phyloP scores from a whole-genome alignment of 2,113 vertebrate species.

The Neoarius graeffei region DNA sequence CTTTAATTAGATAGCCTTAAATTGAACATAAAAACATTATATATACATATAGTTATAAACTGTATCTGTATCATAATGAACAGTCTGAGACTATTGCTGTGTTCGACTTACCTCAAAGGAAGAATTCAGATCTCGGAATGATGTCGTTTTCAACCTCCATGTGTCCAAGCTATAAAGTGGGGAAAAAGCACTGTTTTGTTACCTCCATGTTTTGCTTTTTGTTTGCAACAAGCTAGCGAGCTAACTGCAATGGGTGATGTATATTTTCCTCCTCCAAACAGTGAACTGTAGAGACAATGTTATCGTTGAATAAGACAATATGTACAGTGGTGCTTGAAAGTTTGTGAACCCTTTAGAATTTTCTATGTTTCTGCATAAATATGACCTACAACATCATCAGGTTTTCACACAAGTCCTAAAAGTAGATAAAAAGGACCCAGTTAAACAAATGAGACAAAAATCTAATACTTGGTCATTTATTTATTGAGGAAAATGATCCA shows the following conservation, averaged over 20 bases:
- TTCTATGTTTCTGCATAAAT: too few species aligned
- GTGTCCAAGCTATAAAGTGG: background rate
- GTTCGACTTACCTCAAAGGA: background rate
- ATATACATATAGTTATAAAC: background rate
- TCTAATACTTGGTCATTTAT: too few species aligned
- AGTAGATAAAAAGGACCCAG: too few species aligned
- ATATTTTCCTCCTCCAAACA: background rate
- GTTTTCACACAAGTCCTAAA: too few species aligned
- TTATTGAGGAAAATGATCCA: too few species aligned
- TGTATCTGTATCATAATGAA: background rate
- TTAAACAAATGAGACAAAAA: too few species aligned
- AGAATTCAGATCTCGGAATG: background rate
- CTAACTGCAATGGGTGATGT: background rate
- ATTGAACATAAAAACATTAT: conserved; percentile 19
- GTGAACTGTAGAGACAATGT: background rate
- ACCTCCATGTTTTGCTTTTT: background rate
- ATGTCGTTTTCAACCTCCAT: background rate
- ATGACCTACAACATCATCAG: too few species aligned
- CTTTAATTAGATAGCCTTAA: conserved; percentile 48
- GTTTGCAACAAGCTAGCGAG: background rate
- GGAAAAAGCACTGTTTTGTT: background rate
- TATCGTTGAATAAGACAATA: too few species aligned
- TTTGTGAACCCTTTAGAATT: too few species aligned
- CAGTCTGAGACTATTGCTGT: background rate
- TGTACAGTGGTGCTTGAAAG: too few species aligned